Conservation (phyloP, 2,113 vertebrate genomes). For the Phalacrocorax carbo region DNA sequence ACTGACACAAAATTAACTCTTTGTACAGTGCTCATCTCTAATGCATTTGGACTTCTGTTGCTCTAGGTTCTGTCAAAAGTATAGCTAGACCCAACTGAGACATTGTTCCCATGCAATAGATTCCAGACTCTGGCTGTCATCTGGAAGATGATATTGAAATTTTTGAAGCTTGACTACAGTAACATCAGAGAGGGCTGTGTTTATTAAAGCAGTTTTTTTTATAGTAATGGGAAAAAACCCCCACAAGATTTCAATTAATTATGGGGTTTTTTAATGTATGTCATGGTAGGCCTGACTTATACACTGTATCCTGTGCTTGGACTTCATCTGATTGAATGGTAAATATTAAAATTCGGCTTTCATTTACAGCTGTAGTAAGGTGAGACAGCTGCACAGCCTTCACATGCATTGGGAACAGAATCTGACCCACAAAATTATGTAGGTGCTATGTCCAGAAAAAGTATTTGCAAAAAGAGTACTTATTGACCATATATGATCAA, state of each 20-base stretch:
- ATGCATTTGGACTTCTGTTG: neutral
- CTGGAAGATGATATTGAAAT: neutral
- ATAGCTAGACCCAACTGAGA: neutral
- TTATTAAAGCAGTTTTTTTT: neutral
- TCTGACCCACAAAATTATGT: neutral
- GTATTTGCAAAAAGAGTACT: neutral
- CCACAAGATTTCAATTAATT: no score
- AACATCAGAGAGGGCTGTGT: neutral
- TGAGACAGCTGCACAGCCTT: neutral
- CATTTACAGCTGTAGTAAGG: neutral
- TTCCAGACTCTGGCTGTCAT: neutral
- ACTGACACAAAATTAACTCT: neutral
- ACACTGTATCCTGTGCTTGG: neutral
- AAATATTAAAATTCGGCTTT: neutral
- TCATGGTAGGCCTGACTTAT: neutral
- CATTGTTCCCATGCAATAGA: neutral
- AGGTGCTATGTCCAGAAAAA: neutral
- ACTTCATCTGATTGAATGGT: neutral
- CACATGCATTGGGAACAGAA: neutral
- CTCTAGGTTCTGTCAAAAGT: neutral
- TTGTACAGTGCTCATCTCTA: neutral
- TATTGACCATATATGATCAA: neutral
- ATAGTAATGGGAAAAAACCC: neutral
- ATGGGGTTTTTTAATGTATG: neutral
- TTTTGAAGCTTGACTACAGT: neutral